These are phyloP conservation scores for Engraulis encrasicolus DNA, from an alignment of 2,113 vertebrate species.

Conservation along the genomic window DNA sequence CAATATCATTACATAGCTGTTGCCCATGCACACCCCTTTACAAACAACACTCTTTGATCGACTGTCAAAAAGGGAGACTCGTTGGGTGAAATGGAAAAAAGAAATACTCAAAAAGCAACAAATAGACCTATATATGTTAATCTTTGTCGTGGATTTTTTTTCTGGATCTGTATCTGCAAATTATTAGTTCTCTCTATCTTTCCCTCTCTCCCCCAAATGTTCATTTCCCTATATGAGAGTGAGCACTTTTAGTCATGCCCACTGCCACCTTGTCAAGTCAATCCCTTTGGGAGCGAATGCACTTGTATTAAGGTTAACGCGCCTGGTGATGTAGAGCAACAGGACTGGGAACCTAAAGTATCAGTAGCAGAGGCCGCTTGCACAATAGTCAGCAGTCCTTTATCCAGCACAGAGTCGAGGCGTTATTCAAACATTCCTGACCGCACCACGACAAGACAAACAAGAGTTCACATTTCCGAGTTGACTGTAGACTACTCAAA, in stretches of 20 bases:
- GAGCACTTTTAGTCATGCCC: conserved; percentile 68
- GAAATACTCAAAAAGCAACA: too few relatives aligned
- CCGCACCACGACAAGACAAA: neutral
- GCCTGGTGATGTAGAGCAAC: neutral
- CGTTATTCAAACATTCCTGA: neutral
- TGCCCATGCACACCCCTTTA: neutral
- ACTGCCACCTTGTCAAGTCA: conserved; percentile 76
- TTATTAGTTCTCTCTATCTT: conserved; percentile 79
- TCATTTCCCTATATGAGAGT: conserved; percentile 75
- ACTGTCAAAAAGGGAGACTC: too few relatives aligned
- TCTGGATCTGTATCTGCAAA: conserved; percentile 76
- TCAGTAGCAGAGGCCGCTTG: neutral
- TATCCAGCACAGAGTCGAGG: neutral
- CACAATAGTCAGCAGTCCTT: neutral
- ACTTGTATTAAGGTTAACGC: conserved; percentile 43
- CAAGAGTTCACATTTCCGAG: neutral
- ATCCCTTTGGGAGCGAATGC: conserved; percentile 63
- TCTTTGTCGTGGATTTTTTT: too few relatives aligned
- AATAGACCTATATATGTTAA: too few relatives aligned
- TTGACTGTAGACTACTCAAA: neutral
- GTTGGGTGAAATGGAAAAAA: too few relatives aligned
- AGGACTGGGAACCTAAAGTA: neutral
- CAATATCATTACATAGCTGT: neutral
- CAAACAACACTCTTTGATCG: too few relatives aligned
- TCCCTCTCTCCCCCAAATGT: conserved; percentile 79